Evolutionary conservation across 64 coral and sea anemone genomes (phyloP).

Genomic region (Montipora sp.): DNA sequence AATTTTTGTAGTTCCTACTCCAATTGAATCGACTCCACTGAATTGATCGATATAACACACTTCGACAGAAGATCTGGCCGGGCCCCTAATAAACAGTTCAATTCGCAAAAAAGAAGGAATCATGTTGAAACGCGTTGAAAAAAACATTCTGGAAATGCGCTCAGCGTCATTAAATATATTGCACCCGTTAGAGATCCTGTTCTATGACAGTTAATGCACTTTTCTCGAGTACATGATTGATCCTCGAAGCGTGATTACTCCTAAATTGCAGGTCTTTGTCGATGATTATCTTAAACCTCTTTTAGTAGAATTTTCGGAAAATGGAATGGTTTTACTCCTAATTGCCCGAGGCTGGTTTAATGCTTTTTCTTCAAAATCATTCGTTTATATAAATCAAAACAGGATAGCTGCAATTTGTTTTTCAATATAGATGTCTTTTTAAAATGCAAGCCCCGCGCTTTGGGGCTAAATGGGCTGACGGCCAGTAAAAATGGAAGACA

Average conservation of each 20-base stretch:
- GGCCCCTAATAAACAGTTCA: too few relatives aligned
- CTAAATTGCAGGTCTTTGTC: not conserved
- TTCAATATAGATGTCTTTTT: not conserved
- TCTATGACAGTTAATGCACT: not conserved
- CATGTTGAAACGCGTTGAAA: too few relatives aligned
- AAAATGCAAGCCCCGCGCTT: not conserved
- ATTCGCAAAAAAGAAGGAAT: too few relatives aligned
- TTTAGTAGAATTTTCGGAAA: not conserved
- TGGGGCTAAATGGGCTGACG: not conserved
- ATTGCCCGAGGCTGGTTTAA: not conserved
- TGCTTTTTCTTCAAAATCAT: not conserved
- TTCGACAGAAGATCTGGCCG: too few relatives aligned
- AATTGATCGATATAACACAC: too few relatives aligned
- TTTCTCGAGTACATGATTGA: conserved; percentile 8
- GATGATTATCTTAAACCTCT: not conserved
- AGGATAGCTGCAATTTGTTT: not conserved
- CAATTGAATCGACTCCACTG: not conserved
- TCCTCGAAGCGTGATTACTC: not conserved
- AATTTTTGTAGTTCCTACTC: not conserved
- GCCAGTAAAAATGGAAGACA: too few relatives aligned
- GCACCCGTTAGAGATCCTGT: not conserved
- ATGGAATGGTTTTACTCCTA: not conserved
- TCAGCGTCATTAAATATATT: conserved; percentile 5
- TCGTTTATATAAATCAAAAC: not conserved
- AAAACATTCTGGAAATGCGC: not conserved